phyloP scores from a whole-genome alignment of 2,797 vertebrate genomes.

The Siniperca undulata region DNA sequence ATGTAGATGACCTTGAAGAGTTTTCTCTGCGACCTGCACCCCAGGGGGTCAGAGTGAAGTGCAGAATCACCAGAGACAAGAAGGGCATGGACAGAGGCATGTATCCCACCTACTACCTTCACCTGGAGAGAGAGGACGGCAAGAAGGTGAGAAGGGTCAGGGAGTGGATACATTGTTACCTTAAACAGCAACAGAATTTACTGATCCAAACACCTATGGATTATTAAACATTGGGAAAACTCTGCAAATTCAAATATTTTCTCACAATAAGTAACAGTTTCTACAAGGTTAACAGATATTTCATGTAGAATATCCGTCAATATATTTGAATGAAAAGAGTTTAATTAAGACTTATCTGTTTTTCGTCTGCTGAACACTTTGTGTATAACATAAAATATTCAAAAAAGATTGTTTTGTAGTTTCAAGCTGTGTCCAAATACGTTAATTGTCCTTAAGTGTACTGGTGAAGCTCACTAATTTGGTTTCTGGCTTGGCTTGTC shows the following conservation, averaged over 20 bases:
- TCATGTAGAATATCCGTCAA: not conserved
- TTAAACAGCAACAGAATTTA: not conserved
- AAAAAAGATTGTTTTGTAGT: not conserved
- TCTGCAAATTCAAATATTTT: not conserved
- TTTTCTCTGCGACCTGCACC: slow-evolving; percentile 94
- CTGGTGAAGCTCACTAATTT: slow-evolving; percentile 33
- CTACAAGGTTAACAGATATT: not conserved
- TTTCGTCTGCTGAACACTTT: not conserved
- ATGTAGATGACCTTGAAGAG: slow-evolving; percentile 96
- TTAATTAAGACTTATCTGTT: not conserved
- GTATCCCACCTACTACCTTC: slow-evolving; percentile 99
- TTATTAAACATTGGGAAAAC: not conserved
- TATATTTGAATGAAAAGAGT: not conserved
- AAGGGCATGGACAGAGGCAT: slow-evolving; percentile 99
- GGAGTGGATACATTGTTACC: not conserved
- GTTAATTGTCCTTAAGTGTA: not conserved
- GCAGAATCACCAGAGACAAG: slow-evolving; percentile 98
- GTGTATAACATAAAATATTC: not conserved
- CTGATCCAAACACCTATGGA: not conserved
- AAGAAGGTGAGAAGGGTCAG: slow-evolving; percentile 90
- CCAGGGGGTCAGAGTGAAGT: slow-evolving; percentile 95
- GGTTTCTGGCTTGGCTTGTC: slow-evolving; percentile 25
- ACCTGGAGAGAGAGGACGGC: slow-evolving; percentile 96
- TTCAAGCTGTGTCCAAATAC: not conserved
- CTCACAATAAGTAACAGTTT: not conserved